phyloP scores from a whole-genome alignment of 1,140 invertebrate genomes.

The Hyphantria cunea region DNA sequence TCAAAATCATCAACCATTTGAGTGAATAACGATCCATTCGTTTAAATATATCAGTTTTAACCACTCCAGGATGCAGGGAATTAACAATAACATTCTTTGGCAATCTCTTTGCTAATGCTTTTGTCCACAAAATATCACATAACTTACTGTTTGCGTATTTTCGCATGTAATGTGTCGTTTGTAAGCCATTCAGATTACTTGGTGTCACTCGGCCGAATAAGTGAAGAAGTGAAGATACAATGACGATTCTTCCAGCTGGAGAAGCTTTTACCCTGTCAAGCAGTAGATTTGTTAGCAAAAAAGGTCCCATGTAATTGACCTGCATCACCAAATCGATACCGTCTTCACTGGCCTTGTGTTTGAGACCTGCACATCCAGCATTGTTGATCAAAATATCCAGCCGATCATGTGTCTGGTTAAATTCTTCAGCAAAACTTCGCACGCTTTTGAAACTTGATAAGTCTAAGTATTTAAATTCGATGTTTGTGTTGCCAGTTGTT shows the following conservation, averaged over 20 bases:
- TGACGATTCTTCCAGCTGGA: slow-evolving; percentile 85
- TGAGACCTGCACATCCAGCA: slow-evolving; percentile 79
- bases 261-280: slow-evolving; percentile 75
- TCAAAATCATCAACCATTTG: slow-evolving; percentile 35
- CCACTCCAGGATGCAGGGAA: slow-evolving; percentile 83
- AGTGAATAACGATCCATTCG: slow-evolving; percentile 62
- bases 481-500: slow-evolving; percentile 52
- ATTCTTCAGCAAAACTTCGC: slow-evolving; percentile 50
- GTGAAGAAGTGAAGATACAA: slow-evolving; percentile 86
- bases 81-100: slow-evolving; percentile 82
- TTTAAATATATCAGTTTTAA: slow-evolving; percentile 82
- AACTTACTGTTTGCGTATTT: slow-evolving; percentile 87
- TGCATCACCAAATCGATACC: slow-evolving; percentile 84
- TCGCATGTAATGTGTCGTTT: slow-evolving; percentile 65
- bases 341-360: slow-evolving; percentile 79
- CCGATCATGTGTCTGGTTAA: slow-evolving; percentile 70
- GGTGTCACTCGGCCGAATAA: slow-evolving; percentile 80
- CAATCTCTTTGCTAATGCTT: slow-evolving; percentile 83
- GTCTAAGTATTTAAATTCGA: slow-evolving; percentile 56
- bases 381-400: slow-evolving; percentile 89
- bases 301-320: slow-evolving; percentile 86
- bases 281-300: slow-evolving; percentile 85
- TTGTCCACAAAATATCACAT: slow-evolving; percentile 86
- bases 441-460: slow-evolving; percentile 55
- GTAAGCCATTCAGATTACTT: slow-evolving; percentile 76